A percentile compares a stretch with the other conserved stretches of the same genome.
Conservation (phyloP, 1,140 invertebrate species). For the Danaus melanippus region DNA sequence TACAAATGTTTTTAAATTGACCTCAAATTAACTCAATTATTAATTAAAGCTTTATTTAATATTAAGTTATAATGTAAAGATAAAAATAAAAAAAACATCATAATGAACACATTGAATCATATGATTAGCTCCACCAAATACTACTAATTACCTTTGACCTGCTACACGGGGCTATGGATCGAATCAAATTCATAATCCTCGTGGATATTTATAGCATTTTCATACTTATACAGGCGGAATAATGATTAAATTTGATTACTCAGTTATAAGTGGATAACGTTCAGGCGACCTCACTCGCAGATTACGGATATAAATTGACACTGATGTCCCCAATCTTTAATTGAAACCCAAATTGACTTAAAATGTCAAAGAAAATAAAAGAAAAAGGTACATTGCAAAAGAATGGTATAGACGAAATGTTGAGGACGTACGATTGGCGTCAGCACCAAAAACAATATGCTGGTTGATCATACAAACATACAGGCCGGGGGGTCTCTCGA, state of each 20-base stretch:
- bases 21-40: too few relatives aligned
- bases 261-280: slow-evolving; percentile 20
- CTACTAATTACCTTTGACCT: slow-evolving; percentile 21
- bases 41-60: too few relatives aligned
- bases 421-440: background rate
- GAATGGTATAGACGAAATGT: too few relatives aligned
- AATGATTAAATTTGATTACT: slow-evolving; percentile 8
- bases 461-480: too few relatives aligned
- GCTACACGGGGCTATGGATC: slow-evolving; percentile 21
- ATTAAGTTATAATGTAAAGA: too few relatives aligned
- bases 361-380: too few relatives aligned
- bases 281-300: slow-evolving; percentile 18
- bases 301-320: slow-evolving; percentile 22
- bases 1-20: too few relatives aligned
- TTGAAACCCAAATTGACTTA: slow-evolving; percentile 7
- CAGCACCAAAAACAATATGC: too few relatives aligned
- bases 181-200: slow-evolving; percentile 25
- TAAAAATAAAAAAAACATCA: too few relatives aligned
- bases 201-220: background rate
- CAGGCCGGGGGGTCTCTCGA: slow-evolving; percentile 46
- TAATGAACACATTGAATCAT: slow-evolving; percentile 15
- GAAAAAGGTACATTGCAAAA: too few relatives aligned
- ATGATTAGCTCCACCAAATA: slow-evolving; percentile 14
- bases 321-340: slow-evolving; percentile 22
- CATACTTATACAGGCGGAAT: slow-evolving; percentile 7